Conservation (phyloP, 2,113 vertebrate genomes). For the Periophthalmodon schlosseri region DNA sequence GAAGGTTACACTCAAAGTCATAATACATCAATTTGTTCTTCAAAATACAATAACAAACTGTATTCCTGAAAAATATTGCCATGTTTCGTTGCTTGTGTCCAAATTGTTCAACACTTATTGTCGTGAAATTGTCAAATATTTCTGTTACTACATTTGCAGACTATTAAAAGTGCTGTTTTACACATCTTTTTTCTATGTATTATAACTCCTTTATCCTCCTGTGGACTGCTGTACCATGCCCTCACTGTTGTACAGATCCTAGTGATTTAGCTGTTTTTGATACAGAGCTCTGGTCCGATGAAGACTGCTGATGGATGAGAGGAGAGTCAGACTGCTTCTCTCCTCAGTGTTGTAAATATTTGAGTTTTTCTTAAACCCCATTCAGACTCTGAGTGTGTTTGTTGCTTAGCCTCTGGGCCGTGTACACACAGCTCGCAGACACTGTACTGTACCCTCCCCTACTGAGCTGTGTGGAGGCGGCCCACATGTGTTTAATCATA, state of each 20-base stretch:
- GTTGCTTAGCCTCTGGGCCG: constrained; percentile 74
- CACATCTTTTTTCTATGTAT: background rate
- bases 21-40: background rate
- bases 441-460: background rate
- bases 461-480: constrained; percentile 60
- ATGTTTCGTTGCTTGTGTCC: background rate
- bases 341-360: constrained; percentile 70
- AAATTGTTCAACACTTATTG: background rate
- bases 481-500: constrained; percentile 72
- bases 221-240: constrained; percentile 15
- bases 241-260: background rate
- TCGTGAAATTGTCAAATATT: no score
- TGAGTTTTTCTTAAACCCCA: constrained; percentile 47
- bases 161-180: background rate
- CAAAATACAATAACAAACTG: background rate
- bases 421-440: constrained; percentile 57
- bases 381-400: constrained; percentile 75
- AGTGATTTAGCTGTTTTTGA: constrained; percentile 22
- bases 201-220: background rate
- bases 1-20: background rate
- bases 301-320: constrained; percentile 39
- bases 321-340: constrained; percentile 28
- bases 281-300: constrained; percentile 23
- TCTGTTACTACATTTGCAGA: background rate
- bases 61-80: background rate